A percentile compares a stretch with the other conserved stretches of the same genome.
phyloP scores from a whole-genome alignment of 2,797 vertebrate genomes.

The Parauchenoglanis ngamensis region DNA sequence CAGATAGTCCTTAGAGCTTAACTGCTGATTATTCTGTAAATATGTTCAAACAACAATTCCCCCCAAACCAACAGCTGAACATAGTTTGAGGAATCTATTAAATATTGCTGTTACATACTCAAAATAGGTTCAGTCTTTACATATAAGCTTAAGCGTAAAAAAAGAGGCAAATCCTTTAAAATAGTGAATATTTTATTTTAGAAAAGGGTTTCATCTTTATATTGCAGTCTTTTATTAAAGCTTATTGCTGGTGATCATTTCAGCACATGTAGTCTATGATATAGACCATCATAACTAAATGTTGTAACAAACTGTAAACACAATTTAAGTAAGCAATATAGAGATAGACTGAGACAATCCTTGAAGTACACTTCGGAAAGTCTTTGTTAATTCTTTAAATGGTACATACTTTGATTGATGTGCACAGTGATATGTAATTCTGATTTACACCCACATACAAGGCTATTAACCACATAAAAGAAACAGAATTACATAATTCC shows the following conservation, averaged over 20 bases:
- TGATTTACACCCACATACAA: background rate
- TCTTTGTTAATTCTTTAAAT: background rate
- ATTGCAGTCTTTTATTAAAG: conserved; percentile 4
- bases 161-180: background rate
- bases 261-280: background rate
- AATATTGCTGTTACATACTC: background rate
- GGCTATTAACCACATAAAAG: conserved; percentile 8
- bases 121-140: background rate
- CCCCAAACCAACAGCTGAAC: background rate
- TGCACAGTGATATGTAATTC: background rate
- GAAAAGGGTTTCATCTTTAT: background rate
- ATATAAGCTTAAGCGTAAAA: background rate
- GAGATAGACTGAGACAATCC: background rate
- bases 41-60: background rate
- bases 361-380: background rate
- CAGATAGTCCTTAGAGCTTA: background rate
- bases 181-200: background rate
- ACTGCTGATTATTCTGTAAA: background rate
- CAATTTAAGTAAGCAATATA: background rate
- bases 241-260: background rate
- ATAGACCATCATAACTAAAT: background rate
- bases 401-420: background rate
- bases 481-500: conserved; percentile 18
- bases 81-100: background rate
- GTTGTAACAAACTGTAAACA: background rate